Conservation (phyloP, 2,888 invertebrate genomes). For the Lysandra coridon region DNA sequence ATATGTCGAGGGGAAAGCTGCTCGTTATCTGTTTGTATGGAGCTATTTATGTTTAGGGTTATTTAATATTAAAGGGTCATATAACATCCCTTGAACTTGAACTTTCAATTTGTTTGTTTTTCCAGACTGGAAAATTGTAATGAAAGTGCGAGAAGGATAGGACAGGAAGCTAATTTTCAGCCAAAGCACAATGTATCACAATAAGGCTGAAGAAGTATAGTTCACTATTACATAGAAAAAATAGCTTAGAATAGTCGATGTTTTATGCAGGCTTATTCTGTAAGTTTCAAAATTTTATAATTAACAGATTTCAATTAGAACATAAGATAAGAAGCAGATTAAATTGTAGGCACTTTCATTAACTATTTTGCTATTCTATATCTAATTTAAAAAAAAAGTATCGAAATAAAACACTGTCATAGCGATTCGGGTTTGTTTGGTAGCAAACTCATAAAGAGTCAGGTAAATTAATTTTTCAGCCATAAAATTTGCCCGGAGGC, state of each 20-base stretch:
- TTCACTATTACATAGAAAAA: too few species aligned
- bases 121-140: neutral
- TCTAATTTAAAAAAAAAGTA: too few species aligned
- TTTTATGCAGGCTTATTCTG: too few species aligned
- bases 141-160: neutral
- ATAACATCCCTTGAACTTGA: neutral
- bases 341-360: too few species aligned
- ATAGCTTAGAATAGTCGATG: too few species aligned
- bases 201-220: too few species aligned
- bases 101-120: neutral
- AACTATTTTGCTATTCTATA: too few species aligned
- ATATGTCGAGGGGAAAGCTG: constrained; percentile 55
- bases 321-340: too few species aligned
- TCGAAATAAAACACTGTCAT: neutral
- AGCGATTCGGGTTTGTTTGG: neutral
- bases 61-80: neutral
- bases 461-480: constrained; percentile 30
- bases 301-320: too few species aligned
- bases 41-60: constrained; percentile 11
- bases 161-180: too few species aligned
- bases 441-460: constrained; percentile 22
- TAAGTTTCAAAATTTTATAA: too few species aligned
- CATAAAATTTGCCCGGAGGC: constrained; percentile 32
- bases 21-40: constrained; percentile 16
- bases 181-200: too few species aligned